Evolutionary conservation across 2,888 invertebrate genomes (phyloP).

Genomic region (Chaetogeoica ovagalla): DNA sequence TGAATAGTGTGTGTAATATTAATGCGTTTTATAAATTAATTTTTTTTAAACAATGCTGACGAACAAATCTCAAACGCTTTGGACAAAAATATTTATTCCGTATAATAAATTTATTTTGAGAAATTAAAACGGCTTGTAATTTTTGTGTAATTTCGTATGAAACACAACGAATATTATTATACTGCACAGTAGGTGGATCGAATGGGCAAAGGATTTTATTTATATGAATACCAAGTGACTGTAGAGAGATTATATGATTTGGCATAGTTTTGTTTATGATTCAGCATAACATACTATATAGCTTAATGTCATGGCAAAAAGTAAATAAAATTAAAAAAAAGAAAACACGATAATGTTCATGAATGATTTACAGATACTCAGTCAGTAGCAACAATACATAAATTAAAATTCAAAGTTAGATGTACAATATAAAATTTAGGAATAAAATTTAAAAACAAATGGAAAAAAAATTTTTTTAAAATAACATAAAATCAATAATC

Average conservation of each 20-base stretch:
- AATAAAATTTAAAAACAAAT: conserved; percentile 53
- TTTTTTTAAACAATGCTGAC: too few relatives aligned
- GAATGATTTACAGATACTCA: conserved; percentile 52
- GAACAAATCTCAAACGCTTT: too few relatives aligned
- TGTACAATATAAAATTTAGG: conserved; percentile 52
- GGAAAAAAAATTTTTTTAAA: conserved; percentile 39
- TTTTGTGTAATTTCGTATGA: too few relatives aligned
- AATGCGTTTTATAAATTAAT: too few relatives aligned
- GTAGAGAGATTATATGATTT: conserved; percentile 24
- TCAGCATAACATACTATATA: conserved; percentile 45
- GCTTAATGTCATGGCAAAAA: conserved; percentile 49
- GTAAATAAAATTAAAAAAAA: conserved; percentile 50
- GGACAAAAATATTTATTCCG: too few relatives aligned
- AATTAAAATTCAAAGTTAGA: conserved; percentile 44
- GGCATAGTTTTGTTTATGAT: conserved; percentile 49
- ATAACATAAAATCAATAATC: conserved; percentile 47
- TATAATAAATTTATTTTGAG: too few relatives aligned
- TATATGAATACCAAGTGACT: conserved; percentile 23
- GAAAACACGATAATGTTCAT: conserved; percentile 49
- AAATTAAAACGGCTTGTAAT: too few relatives aligned
- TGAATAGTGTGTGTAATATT: too few relatives aligned
- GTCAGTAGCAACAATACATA: conserved; percentile 53
- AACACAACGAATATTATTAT: too few relatives aligned
- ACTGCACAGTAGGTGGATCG: not conserved
- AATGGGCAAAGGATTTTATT: conserved; percentile 21